Evolutionary conservation across 1,140 invertebrate species (phyloP), one percentile per base, ranked within the genome.

Genomic region (Cotesia glomerata): DNA sequence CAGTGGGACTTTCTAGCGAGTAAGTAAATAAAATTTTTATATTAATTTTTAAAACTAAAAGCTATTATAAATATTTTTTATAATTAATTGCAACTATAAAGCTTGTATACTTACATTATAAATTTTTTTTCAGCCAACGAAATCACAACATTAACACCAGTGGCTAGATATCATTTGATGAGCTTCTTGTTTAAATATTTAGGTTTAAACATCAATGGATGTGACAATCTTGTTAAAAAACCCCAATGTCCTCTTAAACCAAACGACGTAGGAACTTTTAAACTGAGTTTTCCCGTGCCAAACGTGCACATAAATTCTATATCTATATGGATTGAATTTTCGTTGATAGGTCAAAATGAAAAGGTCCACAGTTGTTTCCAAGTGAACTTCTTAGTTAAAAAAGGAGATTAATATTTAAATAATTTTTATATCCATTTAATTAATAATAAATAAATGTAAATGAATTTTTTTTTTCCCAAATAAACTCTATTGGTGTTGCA

Each of bases 171-270:
- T 26, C 2, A 0, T 26, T 26, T 26, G 26, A 26, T 26, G 26
- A 2, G 1, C 26, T 26, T 26, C 26, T 26, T 1, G 26, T 1
- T 26, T 1, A 3, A 26, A 0, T 26, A 26, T 26, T 3, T 3
- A 26, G 1, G 1, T 26, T 26, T 26, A 56, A 16, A 81, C 2
- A 45, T 75, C 39, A 18, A 85, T 45, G 84, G 78, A 5, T 86
- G 84, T 72, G 62, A 61, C 0, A 59, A 65, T 1, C 61, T 86
- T 1, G 67, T n/a, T 0, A 5, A 5, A 9, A 69, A 74, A 7
- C 74, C 52, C 5, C 39, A 79, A 18, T 86, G 84, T 61, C 84
- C 84, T 0, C 63, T 85, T 63, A 59, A 76, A 1, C 59, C 74
- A 2, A 79, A 76, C 0, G 77, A 85, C n/a, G 7, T 51, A 0